These are phyloP conservation scores for Melangyna quadrimaculata DNA, from an alignment of 2,888 invertebrate species.

Conservation along the genomic window DNA sequence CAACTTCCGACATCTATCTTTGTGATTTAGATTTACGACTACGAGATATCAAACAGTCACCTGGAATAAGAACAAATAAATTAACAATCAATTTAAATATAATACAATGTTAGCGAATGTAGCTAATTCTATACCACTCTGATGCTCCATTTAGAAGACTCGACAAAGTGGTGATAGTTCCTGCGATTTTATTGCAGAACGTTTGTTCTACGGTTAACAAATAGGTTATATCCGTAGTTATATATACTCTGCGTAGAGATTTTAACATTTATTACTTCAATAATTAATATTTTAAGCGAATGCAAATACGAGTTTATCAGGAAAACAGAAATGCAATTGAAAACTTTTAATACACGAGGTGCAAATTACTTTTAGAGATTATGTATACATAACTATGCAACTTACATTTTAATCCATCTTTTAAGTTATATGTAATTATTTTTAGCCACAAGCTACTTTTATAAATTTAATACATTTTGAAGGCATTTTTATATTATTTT, in stretches of 20 bases:
- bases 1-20: background rate
- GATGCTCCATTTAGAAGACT: no score
- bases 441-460: background rate
- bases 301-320: background rate
- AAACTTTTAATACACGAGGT: background rate
- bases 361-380: no score
- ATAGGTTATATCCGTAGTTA: constrained; percentile 38
- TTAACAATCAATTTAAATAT: background rate
- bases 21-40: background rate
- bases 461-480: background rate
- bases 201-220: constrained; percentile 71
- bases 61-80: constrained; percentile 18
- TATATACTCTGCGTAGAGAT: constrained; percentile 45
- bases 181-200: constrained; percentile 71
- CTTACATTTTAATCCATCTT: background rate
- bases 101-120: constrained; percentile 40
- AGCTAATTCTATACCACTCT: constrained; percentile 65
- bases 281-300: no score
- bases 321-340: background rate
- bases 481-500: background rate
- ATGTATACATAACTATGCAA: no score
- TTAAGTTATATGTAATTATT: background rate
- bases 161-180: no score
- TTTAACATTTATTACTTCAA: background rate
- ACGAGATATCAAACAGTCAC: background rate